Percentiles rank a stretch among this genome's conserved stretches.
Evolutionary conservation across 2,113 vertebrate genomes (phyloP).

Genomic region (Stegastes partitus): DNA sequence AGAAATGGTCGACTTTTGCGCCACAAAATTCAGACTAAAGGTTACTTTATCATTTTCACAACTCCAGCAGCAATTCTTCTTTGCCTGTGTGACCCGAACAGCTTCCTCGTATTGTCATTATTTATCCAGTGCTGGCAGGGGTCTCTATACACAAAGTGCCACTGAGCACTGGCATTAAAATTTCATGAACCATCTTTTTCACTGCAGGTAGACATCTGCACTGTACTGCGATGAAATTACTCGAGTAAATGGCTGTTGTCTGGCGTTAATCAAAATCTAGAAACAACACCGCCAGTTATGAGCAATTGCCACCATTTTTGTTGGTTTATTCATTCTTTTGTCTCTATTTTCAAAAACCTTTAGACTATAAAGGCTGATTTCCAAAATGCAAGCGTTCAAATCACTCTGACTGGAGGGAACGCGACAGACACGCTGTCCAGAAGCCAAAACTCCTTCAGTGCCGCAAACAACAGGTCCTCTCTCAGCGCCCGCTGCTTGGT

Average conservation of each 20-base stretch:
- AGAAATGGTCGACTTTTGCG: background rate
- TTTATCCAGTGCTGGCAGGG: background rate
- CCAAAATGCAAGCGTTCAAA: constrained; percentile 24
- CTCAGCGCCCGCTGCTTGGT: constrained; percentile 2
- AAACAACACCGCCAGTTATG: background rate
- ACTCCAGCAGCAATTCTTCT: background rate
- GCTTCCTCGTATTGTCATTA: constrained; percentile 4
- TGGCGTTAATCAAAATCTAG: constrained; percentile 20
- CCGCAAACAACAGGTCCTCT: constrained; percentile 39
- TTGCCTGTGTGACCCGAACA: background rate
- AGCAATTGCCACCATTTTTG: constrained; percentile 3
- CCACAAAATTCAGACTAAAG: background rate
- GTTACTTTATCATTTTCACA: too few relatives aligned
- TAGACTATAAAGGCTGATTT: constrained; percentile 16
- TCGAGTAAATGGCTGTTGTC: constrained; percentile 15
- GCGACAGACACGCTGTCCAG: background rate
- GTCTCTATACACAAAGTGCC: constrained; percentile 33
- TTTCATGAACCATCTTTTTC: constrained; percentile 41
- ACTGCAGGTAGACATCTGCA: constrained; percentile 47
- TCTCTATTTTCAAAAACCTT: background rate
- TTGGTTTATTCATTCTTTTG: background rate
- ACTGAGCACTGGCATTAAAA: constrained; percentile 32
- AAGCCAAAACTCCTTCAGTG: constrained; percentile 22
- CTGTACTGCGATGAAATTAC: constrained; percentile 13
- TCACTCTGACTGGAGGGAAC: background rate